Evolutionary conservation across 2,113 vertebrate species (phyloP).

Genomic region (Phainopepla nitens): DNA sequence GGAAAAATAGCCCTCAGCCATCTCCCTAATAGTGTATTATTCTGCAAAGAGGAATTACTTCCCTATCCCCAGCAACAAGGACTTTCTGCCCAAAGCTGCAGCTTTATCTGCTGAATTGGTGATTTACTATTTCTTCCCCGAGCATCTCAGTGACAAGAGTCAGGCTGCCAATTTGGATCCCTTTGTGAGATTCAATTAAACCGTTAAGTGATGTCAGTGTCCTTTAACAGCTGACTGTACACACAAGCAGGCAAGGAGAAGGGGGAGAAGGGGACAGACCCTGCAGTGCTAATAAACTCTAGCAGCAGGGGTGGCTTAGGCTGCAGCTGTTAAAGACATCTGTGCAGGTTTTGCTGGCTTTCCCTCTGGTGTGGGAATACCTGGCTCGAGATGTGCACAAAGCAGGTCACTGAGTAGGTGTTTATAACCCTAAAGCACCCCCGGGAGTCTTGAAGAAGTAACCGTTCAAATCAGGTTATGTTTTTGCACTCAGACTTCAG

Average conservation of each 20-base stretch:
- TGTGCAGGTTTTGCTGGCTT: neutral
- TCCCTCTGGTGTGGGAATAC: neutral
- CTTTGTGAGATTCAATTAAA: slow-evolving; percentile 49
- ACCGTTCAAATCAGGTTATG: neutral
- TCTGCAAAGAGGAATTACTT: neutral
- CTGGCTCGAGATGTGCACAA: neutral
- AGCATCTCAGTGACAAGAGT: neutral
- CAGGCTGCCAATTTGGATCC: slow-evolving; percentile 1
- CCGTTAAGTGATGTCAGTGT: slow-evolving; percentile 34
- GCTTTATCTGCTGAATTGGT: slow-evolving; percentile 15
- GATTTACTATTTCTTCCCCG: slow-evolving; percentile 22
- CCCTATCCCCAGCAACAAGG: neutral
- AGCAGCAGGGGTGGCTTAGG: slow-evolving; percentile 20
- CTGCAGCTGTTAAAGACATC: slow-evolving; percentile 12
- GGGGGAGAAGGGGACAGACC: neutral
- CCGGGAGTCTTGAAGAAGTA: neutral
- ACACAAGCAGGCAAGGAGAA: neutral
- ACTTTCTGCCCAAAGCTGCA: neutral
- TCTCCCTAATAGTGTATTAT: neutral
- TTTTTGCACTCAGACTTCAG: neutral
- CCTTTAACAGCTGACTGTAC: slow-evolving; percentile 27
- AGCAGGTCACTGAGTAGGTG: neutral
- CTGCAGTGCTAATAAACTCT: slow-evolving; percentile 6
- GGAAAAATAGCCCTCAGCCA: neutral
- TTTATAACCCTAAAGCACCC: neutral